Evolutionary conservation across 2,113 vertebrate species (phyloP), one percentile per base, ranked within the genome.

Genomic region (Eulemur macaco): DNA sequence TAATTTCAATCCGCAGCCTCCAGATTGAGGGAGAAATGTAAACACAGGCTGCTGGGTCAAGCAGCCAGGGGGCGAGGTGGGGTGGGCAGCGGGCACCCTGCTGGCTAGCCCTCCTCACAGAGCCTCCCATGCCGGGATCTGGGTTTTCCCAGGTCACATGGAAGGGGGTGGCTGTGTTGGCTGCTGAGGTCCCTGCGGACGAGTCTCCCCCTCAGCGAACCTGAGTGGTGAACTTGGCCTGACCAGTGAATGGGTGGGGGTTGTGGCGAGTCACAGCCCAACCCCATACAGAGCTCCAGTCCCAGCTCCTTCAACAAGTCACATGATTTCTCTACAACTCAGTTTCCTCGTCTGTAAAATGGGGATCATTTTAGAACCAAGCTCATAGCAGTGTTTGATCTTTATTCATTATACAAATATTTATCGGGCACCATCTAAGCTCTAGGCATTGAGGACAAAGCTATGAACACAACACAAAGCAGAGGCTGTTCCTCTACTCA

Each of bases 1-100:
- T 98, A 98, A 98, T 97, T 96, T 96, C 96, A 94, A 98, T 95
- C 97, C 10, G 0, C 86, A 96, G 94, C 96, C 97, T 98, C 31
- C 58, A 95, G 98, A 98, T 95, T 94, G 86, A 89, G 91, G 71
- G 45, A 89, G 97, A 98, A 98, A 96, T 98, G 90, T 97, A 98
- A 98, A 98, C 97, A 98, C 3, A 12, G 94, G 64, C 42, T 50
- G 89, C 88, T 94, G 81, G 23, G 92, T 97, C 87, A 96, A 96
- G 97, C 76, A 84, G 63, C 91, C 94, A 64, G 14, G 77, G 71
- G 17, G 31, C 13, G 23, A 50, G 45, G 18, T 0, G 12, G 52
- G 3, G 9, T 45, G 66, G 95, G 97, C 93, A 91, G 29, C 23
- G 96, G 87, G 87, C 95, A 94, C 86, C 97, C 64, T 82, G 47